Conservation (phyloP, 2,797 vertebrate species). For the Hapalemur alaotrensis region DNA sequence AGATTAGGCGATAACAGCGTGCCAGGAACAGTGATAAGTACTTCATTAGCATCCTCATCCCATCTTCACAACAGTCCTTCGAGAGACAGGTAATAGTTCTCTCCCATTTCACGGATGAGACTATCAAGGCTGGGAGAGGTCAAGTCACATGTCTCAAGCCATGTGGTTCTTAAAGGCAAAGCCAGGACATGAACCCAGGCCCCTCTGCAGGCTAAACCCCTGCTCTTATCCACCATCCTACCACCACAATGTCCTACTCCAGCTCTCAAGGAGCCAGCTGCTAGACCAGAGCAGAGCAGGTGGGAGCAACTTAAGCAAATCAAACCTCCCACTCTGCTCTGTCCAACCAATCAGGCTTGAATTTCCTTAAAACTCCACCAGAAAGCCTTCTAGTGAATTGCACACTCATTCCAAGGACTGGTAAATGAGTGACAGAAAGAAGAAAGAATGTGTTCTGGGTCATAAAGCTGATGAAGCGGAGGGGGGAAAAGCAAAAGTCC, state of each 20-base stretch:
- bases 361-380: background rate
- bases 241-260: background rate
- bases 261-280: background rate
- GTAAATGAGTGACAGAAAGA: slow-evolving; percentile 26
- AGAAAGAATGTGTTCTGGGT: slow-evolving; percentile 30
- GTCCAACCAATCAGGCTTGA: background rate
- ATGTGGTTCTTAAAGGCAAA: background rate
- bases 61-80: background rate
- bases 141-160: background rate
- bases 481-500: background rate
- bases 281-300: background rate
- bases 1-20: background rate
- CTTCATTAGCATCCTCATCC: background rate
- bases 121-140: background rate
- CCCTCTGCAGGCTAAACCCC: background rate
- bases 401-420: background rate
- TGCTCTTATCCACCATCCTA: background rate
- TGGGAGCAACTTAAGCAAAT: slow-evolving; percentile 13
- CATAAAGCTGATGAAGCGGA: background rate
- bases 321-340: background rate
- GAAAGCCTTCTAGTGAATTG: background rate
- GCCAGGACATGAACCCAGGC: background rate
- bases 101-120: background rate
- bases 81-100: background rate
- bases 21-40: background rate